Evolutionary conservation across 2,888 invertebrate species (phyloP), one percentile per base, ranked within the genome.

Genomic region (Amphipyra berbera): DNA sequence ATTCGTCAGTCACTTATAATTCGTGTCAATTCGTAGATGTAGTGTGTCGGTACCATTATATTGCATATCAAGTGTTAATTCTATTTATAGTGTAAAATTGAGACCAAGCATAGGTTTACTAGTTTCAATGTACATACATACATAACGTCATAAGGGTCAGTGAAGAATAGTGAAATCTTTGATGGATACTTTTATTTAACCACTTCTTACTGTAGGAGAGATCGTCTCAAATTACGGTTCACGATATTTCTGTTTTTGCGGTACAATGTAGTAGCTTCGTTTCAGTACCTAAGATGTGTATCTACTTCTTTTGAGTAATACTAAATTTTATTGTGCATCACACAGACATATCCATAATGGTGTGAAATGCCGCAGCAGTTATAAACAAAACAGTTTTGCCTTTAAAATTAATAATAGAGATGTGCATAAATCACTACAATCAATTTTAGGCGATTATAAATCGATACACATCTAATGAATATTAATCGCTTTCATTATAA

Each of bases 51-150:
- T 75, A 82, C 78, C 81, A 79, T 82, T 73, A 57, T 72, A 72
- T 76, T 82, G 84, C 87, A 87, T 87, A 87, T 87, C 87, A 87
- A 79, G 48, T 75, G 68, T 57, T 69, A 66, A 68, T 60, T 66
- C 59, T 82, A 82, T 73, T 66, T 79, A 57, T 74, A 74, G 63
- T 81, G 72, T 72, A 68, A 70, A 71, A 74, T 73, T 73, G 74
- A 79, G 83, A 85, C 83, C 81, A 86, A 81, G 54, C 67, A 53
- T 82, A 78, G 72, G 62, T 69, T 71, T 77, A 78, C 68, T 79
- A 53, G 57, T 61, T 78, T 73, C 58, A 60, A 65, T 73, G 55
- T 74, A 74, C 62, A 69, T 46, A 71, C 56, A 73, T 47, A 44
- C 42, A 67, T 70, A 47, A 38, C 10, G 14, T 44, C 54, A 13